Evolutionary conservation across 35 echinoderm and acorn worm genomes (phyloP).

Genomic region (Stichopus chloronotus): DNA sequence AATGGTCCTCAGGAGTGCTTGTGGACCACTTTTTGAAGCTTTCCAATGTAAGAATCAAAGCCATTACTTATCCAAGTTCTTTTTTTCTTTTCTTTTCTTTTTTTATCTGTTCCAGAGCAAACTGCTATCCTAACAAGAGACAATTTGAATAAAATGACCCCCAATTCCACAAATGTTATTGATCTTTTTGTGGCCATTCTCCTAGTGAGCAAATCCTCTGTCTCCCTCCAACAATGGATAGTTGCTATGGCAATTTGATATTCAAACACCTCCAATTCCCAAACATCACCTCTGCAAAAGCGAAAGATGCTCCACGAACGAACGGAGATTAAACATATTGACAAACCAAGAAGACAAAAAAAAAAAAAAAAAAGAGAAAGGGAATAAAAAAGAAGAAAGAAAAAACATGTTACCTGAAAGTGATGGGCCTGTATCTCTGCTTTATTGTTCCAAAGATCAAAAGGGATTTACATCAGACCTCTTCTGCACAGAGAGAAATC

Average conservation of each 20-base stretch:
- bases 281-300: slow-evolving; percentile 3
- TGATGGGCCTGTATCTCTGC: not conserved
- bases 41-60: not conserved
- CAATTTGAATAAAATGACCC: slow-evolving; percentile 46
- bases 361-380: too few relatives aligned
- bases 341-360: slow-evolving; percentile 28
- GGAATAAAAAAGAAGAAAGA: not conserved
- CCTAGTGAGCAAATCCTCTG: slow-evolving; percentile 20
- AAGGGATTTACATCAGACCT: not conserved
- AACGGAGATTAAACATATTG: slow-evolving; percentile 44
- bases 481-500: slow-evolving; percentile 15
- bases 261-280: slow-evolving; percentile 30
- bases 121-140: slow-evolving; percentile 34
- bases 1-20: not conserved
- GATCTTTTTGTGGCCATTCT: slow-evolving; percentile 28
- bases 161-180: slow-evolving; percentile 46
- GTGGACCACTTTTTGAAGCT: too few relatives aligned
- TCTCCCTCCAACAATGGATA: not conserved
- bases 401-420: slow-evolving; percentile 23
- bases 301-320: slow-evolving; percentile 8
- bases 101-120: not conserved
- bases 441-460: slow-evolving; percentile 3
- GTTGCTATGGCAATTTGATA: slow-evolving; percentile 51
- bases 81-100: not conserved
- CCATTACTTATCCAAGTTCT: not conserved